These are phyloP conservation scores for Xestia sexstrigata DNA, from an alignment of 2,888 invertebrate species.

Conservation along the genomic window DNA sequence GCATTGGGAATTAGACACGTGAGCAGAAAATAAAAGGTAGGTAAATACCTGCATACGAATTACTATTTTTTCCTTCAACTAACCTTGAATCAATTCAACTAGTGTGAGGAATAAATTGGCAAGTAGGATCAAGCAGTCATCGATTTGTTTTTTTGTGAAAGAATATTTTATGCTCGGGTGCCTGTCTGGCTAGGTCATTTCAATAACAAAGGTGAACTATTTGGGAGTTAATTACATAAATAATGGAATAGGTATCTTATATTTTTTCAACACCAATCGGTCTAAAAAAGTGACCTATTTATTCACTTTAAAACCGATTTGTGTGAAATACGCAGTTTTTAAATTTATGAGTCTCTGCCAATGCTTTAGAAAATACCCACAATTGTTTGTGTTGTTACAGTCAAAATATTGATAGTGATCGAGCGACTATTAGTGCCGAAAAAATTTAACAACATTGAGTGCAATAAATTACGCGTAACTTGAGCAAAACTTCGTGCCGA, in stretches of 20 bases:
- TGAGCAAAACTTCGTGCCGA: slow-evolving; percentile 20
- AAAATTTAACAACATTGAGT: slow-evolving; percentile 26
- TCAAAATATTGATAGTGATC: background rate
- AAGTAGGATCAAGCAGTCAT: slow-evolving; percentile 11
- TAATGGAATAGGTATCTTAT: background rate
- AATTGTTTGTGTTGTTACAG: slow-evolving; percentile 1
- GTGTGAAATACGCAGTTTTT: background rate
- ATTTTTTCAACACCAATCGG: too few species aligned
- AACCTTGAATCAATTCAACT: slow-evolving; percentile 33
- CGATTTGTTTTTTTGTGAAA: background rate
- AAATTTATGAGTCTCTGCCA: background rate
- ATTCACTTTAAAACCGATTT: too few species aligned
- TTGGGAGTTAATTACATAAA: background rate
- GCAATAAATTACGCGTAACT: slow-evolving; percentile 37
- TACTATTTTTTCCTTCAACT: slow-evolving; percentile 32
- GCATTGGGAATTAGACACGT: slow-evolving; percentile 10
- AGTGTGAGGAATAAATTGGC: slow-evolving; percentile 1
- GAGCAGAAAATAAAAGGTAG: slow-evolving; percentile 25
- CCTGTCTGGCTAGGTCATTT: background rate
- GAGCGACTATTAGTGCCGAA: slow-evolving; percentile 7
- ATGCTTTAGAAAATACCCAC: background rate
- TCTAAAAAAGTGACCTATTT: too few species aligned
- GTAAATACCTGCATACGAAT: background rate
- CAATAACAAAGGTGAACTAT: slow-evolving; percentile 6
- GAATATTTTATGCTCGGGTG: background rate